Conservation (phyloP, 2,113 vertebrate genomes). For the Varanus komodoensis region DNA sequence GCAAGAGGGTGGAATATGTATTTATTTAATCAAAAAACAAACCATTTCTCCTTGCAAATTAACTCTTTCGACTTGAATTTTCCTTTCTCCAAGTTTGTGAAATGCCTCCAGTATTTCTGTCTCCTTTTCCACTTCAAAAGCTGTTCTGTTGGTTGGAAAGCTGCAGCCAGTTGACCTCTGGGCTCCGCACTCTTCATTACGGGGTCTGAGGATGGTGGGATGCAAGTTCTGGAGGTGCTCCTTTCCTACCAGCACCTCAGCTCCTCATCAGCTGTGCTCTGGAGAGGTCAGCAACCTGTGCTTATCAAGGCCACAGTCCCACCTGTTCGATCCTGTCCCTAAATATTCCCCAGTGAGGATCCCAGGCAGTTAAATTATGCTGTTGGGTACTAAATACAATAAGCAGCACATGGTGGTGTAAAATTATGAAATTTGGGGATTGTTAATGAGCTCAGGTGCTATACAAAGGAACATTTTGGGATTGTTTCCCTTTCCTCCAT, state of each 20-base stretch:
- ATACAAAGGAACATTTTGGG: slow-evolving; percentile 78
- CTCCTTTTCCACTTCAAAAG: background rate
- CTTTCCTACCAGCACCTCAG: background rate
- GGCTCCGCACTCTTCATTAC: slow-evolving; percentile 25
- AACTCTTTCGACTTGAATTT: background rate
- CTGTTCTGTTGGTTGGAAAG: slow-evolving; percentile 28
- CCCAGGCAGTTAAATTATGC: slow-evolving; percentile 83
- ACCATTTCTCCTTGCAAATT: background rate
- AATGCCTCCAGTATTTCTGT: background rate
- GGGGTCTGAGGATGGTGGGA: slow-evolving; percentile 32
- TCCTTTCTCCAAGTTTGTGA: background rate
- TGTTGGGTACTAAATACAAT: slow-evolving; percentile 73
- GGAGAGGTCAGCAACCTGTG: slow-evolving; percentile 41
- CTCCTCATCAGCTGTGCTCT: slow-evolving; percentile 50
- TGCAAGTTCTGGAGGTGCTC: slow-evolving; percentile 38
- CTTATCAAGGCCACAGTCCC: slow-evolving; percentile 67
- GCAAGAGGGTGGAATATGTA: background rate
- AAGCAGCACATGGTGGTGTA: slow-evolving; percentile 80
- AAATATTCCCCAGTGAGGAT: slow-evolving; percentile 72
- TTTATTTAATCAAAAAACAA: background rate
- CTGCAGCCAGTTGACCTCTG: background rate
- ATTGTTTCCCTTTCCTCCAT: slow-evolving; percentile 60
- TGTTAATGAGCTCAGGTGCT: slow-evolving; percentile 86
- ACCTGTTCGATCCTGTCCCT: slow-evolving; percentile 79
- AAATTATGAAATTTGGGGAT: slow-evolving; percentile 83